These are phyloP conservation scores for Meandrina meandrites DNA, from an alignment of 92 coral and sea anemone species.

Conservation along the genomic window DNA sequence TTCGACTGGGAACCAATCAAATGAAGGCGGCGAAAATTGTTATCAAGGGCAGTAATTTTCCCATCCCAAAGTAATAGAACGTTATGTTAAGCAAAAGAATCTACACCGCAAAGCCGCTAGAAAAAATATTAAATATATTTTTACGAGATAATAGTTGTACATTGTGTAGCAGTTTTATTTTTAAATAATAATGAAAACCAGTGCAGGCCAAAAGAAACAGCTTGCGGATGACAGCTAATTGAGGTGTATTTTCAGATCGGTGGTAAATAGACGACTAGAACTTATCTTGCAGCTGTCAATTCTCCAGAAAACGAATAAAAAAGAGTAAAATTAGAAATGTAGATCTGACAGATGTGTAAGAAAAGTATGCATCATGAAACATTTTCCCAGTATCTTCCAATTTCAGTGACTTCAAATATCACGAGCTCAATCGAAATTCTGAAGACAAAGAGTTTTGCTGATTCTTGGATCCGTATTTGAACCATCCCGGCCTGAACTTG, in stretches of 20 bases:
- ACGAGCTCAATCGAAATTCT: no score
- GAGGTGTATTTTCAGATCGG: neutral
- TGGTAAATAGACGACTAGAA: neutral
- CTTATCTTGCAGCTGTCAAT: slow-evolving; percentile 1
- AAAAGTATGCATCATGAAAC: neutral
- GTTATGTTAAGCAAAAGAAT: neutral
- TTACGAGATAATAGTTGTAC: no score
- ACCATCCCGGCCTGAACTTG: no score
- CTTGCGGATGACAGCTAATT: neutral
- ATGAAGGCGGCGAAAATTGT: neutral
- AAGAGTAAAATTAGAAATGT: neutral
- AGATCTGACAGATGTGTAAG: neutral
- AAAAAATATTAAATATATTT: neutral
- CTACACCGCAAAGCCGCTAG: neutral
- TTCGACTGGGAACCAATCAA: slow-evolving; percentile 4
- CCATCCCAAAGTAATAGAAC: neutral
- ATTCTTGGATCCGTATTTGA: no score
- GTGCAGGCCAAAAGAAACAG: neutral
- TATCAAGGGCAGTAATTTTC: neutral
- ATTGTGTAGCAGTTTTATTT: neutral
- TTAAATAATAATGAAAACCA: neutral
- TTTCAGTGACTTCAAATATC: no score
- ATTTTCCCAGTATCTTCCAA: neutral
- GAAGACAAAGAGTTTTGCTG: no score
- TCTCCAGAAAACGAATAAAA: neutral